Conservation (phyloP, 1,140 invertebrate species). For the Papilio helenus region DNA sequence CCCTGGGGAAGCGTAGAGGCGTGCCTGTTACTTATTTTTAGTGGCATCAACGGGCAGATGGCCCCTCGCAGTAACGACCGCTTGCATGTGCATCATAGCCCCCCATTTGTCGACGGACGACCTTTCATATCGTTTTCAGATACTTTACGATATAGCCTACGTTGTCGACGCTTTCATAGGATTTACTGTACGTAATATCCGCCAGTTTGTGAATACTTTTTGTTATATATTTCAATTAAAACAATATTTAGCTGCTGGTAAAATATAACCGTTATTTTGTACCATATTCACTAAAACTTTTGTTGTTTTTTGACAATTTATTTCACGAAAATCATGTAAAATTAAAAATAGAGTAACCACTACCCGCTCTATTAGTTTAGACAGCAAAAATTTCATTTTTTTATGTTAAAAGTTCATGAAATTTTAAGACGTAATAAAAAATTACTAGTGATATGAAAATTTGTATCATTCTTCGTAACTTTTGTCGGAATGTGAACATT, state of each 20-base stretch:
- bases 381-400: too few relatives aligned
- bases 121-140: constrained; percentile 38
- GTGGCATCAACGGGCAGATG: constrained; percentile 16
- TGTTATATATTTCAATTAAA: constrained; percentile 35
- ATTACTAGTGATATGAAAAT: not conserved
- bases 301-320: too few relatives aligned
- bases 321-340: too few relatives aligned
- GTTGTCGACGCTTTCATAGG: constrained; percentile 25
- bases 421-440: not conserved
- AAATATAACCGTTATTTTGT: not conserved
- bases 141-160: constrained; percentile 33
- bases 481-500: constrained; percentile 27
- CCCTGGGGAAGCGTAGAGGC: not conserved
- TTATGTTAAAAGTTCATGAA: not conserved
- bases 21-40: not conserved
- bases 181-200: constrained; percentile 34
- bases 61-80: constrained; percentile 20
- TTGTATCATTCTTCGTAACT: not conserved
- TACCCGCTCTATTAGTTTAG: too few relatives aligned
- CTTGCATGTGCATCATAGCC: constrained; percentile 29
- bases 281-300: not conserved
- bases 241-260: not conserved
- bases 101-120: constrained; percentile 10
- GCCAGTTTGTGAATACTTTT: constrained; percentile 18
- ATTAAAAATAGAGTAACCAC: too few relatives aligned